Base-by-base conservation (phyloP, 30 jellyfish, hydroid and myxozoan species). In the Turritopsis rubra region DNA sequence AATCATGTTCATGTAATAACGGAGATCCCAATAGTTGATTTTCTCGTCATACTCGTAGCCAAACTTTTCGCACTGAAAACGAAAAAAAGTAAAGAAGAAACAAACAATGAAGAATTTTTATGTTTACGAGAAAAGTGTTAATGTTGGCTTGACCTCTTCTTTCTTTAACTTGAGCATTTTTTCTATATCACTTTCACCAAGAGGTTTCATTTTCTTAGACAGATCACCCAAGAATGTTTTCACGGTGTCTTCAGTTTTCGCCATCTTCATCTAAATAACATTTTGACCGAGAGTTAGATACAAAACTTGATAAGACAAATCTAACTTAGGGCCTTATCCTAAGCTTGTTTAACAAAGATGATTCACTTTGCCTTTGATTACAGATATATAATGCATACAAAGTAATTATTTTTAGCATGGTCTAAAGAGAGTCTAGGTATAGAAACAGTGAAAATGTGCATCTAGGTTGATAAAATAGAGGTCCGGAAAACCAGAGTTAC, bases 201-300 rank as follows among this genome's bases (percentile, higher is more conserved):
- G 90, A 28, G 92, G 88, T 0, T 28, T 72, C 54, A 92, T 30
- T 80, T 88, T 92, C 66, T 53, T 54, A 16, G 95, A 87, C 18
- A 92, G 76, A 52, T 85, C 95, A 54, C 87, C 82, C n/a, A 92
- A 83, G 71, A 92, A 92, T 9, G 76, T 78, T 78, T 52, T 81
- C 73, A 92, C 98, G 52, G 75, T 92, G 26, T 88, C 96, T 8
- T 89, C 96, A 79, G 92, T 85, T 79, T 92, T 92, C 21, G 98
- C 89, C 98, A 92, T 92, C 31, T 95, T 79, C 97, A 90, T 86
- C 86, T 65, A 52, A 79, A 79, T 21, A 16, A 18, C 20, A 76
- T 21, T 19, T 17, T 16, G 23, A 76, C 20, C 18, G 19, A 16
- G 25, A 76, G 23, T 25, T 20, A 20, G n/a, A 53, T 28, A 80